phyloP scores from a whole-genome alignment of 2,113 vertebrate genomes.

The human region GRCh38 chr4:165342001-165342500 shows the following conservation, averaged over 20 bases:
- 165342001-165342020: slow-evolving; percentile 72
- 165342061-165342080: slow-evolving; percentile 63
- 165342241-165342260: slow-evolving; percentile 43
- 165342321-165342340: slow-evolving; percentile 31
- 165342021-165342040: slow-evolving; percentile 67
- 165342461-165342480: too few species aligned
- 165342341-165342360: slow-evolving; percentile 62
- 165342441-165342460: too few species aligned
- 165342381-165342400: too few species aligned
- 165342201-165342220: background rate
- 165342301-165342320: slow-evolving; percentile 35
- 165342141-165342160: slow-evolving; percentile 77
- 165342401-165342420: too few species aligned
- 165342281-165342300: slow-evolving; percentile 59
- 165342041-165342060: slow-evolving; percentile 67
- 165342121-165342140: slow-evolving; percentile 60
- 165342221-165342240: slow-evolving; percentile 25
- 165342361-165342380: too few species aligned
- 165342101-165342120: slow-evolving; percentile 79
- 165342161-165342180: slow-evolving; percentile 67
- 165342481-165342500: too few species aligned
- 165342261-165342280: slow-evolving; percentile 42
- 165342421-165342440: too few species aligned
- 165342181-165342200: slow-evolving; percentile 39
- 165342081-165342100: slow-evolving; percentile 78